Evolutionary conservation across 2,888 invertebrate species (phyloP), one percentile per base, ranked within the genome.

Genomic region (Spicauda simplicius): DNA sequence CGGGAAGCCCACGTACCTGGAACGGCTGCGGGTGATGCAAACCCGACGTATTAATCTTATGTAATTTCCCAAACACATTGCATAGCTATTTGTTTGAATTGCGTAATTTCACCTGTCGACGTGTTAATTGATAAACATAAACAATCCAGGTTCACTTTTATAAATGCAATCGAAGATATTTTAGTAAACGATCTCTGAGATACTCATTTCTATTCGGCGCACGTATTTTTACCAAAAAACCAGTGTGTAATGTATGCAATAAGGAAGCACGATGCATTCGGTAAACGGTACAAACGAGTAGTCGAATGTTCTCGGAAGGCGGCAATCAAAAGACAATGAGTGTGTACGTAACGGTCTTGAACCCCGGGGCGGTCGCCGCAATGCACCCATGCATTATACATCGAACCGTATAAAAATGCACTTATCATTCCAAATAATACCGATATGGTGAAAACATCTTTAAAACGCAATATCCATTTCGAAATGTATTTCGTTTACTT

Each of bases 261-360:
- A 80, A 87, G 89, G 89, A 88, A 88, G 82, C 82, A 72, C 80
- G 75, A 70, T 74, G 74, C 68, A 78, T 85, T 85, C 85, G 83
- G 80, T 82, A 87, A 91, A 90, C 90, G 90, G 90, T 89, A 90
- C 84, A 90, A 87, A 87, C 89, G 82, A 86, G 88, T 83, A 83
- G 83, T 80, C 86, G 84, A 85, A 85, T 83, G 80, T 90, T 90
- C 90, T 84, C 73, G 77, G 90, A 90, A 90, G 80, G 80, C 83
- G 80, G 86, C 86, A 87, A 89, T 89, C 88, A 84, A 83, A 88
- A 90, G 82, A 90, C 90, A 90, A 89, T 90, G 86, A 84, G 84
- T 74, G 81, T 74, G 74, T 74, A 72, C 56, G 82, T 88, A 90
- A 90, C 91, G 89, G 91, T 86, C 84, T 76, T 79, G 76, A 71